Conservation (phyloP, 2,888 invertebrate genomes). For the Baronia brevicornis region DNA sequence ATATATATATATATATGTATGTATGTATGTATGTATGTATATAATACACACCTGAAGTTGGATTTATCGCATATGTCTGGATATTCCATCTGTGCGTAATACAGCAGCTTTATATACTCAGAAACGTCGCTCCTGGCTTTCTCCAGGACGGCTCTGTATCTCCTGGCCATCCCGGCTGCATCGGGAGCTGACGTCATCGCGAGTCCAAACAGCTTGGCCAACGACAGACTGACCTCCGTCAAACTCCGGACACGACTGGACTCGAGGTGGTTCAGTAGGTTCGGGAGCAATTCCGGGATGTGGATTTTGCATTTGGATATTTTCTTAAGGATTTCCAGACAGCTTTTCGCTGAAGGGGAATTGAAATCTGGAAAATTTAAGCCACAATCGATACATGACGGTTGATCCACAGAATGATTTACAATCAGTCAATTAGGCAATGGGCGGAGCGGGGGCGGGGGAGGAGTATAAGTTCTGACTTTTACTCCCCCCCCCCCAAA, state of each 20-base stretch:
- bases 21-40: not conserved
- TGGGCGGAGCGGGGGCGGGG: too few relatives aligned
- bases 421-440: too few relatives aligned
- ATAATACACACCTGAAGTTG: constrained; percentile 35
- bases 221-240: constrained; percentile 11
- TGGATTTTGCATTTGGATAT: constrained; percentile 28
- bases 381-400: too few relatives aligned
- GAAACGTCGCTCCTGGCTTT: constrained; percentile 22
- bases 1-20: too few relatives aligned
- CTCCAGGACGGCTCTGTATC: constrained; percentile 27
- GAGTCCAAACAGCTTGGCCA: constrained; percentile 33
- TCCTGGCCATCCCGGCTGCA: constrained; percentile 17
- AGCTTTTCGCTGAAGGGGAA: constrained; percentile 18
- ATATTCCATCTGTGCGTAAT: constrained; percentile 30
- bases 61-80: constrained; percentile 30
- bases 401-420: too few relatives aligned
- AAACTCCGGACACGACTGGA: constrained; percentile 11
- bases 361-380: constrained; percentile 19
- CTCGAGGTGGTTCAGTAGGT: constrained; percentile 19
- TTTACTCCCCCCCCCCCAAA: too few relatives aligned
- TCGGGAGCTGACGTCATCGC: constrained; percentile 23
- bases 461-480: too few relatives aligned
- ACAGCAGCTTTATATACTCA: constrained; percentile 37
- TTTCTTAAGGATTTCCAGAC: constrained; percentile 23
- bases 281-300: constrained; percentile 28